Evolutionary conservation across 2,113 vertebrate genomes (phyloP), one percentile per base, ranked within the genome.

Genomic region (Calypte anna): DNA sequence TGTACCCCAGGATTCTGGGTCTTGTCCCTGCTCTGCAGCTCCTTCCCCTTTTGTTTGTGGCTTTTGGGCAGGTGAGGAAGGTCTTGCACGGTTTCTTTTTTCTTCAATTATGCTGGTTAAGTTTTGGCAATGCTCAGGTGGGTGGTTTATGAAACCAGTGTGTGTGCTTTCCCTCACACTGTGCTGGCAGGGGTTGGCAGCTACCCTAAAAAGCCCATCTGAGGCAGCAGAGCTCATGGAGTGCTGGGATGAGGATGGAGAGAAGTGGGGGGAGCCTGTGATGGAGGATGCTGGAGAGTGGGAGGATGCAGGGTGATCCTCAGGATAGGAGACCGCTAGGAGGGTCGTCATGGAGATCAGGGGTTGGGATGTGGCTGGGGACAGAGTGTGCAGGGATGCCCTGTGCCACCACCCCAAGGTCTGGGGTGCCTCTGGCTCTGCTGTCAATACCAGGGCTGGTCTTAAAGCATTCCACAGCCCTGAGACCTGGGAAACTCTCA

Each of bases 1-100:
- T 12, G 5, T 46, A 27, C 28, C 44, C 0, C 44, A 68, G 28
- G 30, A 20, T 30, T 79, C 36, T 8, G 23, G 53, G 50, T 95
- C 67, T 73, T 85, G 61, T 21, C 80, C 74, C 0, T 0, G 6
- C 40, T 76, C 70, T 86, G 40, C 1, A 7, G 28, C 50, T 93
- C 66, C 58, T 79, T 79, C 40, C 8, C 28, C 36, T 82, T 68
- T 68, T 78, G 33, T 81, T 79, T 89, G 50, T 96, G 82, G 67
- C 53, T 25, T 24, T 87, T 3, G 2, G 83, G 59, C 36, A 43
- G 77, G 51, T 54, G 1, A 84, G 63, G 48, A 66, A 91, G 54
- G 59, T 75, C 43, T 88, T 73, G 40, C 79, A 22, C n/a, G 74
- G 68, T 46, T 63, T 50, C 27, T 76, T 57, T 33, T 68, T 38